Evolutionary conservation across 2,113 vertebrate genomes (phyloP).

Genomic region (Dinomys branickii): DNA sequence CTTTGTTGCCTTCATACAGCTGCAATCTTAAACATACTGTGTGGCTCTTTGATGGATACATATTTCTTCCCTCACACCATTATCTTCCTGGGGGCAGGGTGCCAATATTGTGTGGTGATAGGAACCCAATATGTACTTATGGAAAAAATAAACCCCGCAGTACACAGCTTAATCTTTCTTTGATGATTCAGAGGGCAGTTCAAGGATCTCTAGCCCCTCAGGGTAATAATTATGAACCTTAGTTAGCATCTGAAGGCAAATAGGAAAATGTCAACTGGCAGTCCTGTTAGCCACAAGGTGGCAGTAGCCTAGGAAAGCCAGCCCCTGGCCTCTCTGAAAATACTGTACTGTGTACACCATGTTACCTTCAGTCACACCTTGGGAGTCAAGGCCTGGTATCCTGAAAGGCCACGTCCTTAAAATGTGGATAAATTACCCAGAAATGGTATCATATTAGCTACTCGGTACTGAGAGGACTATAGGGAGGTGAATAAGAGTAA

Average conservation of each 20-base stretch:
- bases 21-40: background rate
- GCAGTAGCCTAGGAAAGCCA: constrained; percentile 46
- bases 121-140: background rate
- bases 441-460: background rate
- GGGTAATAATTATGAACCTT: constrained; percentile 1
- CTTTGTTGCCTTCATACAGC: background rate
- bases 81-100: background rate
- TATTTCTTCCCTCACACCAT: background rate
- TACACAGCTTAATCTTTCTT: background rate
- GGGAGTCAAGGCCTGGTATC: background rate
- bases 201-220: background rate
- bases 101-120: background rate
- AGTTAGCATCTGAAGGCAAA: constrained; percentile 36
- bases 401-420: constrained; percentile 5
- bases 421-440: background rate
- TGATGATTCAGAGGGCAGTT: constrained; percentile 39
- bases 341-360: background rate
- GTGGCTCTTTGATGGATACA: background rate
- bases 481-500: background rate
- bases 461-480: background rate
- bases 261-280: constrained; percentile 19
- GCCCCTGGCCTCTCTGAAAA: background rate
- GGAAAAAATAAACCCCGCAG: background rate
- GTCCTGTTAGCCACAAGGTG: constrained; percentile 43
- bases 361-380: background rate